Base-by-base conservation (phyloP, 35 echinoderm and acorn worm species). In the Ophiothrix spiculata region DNA sequence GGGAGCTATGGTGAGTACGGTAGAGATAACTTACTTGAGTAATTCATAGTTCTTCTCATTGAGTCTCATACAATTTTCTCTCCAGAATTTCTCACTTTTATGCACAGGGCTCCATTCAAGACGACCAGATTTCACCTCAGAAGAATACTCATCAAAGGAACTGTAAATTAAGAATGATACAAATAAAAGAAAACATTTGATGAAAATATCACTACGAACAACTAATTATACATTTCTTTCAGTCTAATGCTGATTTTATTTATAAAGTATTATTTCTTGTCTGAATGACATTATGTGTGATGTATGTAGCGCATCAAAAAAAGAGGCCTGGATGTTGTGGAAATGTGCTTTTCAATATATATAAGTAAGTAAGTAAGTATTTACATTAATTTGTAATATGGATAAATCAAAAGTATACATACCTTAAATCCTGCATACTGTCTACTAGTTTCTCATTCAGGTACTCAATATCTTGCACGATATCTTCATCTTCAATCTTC, bases 1-100 rank as follows among this genome's bases (percentile, higher is more conserved):
- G n/a, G n/a, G n/a, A n/a, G n/a, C n/a, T n/a, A n/a, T n/a, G n/a
- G n/a, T n/a, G n/a, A n/a, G n/a, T n/a, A n/a, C n/a, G n/a, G n/a
- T n/a, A n/a, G n/a, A n/a, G n/a, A n/a, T n/a, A n/a, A n/a, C 95
- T 91, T 87, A 99, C 96, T 99, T 99, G 63, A 99, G 89, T 56
- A 99, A 41, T 69, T 99, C 96, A 84, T 99, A 99, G 76, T 89
- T 99, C 84, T 99, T 99, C 80, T 99, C 96, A 86, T 99, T 99
- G 31, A 99, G 87, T 75, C 96, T 91, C 77, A 84, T 84, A 39
- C 92, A 86, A 75, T 99, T 99, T 64, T 99, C 96, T 80, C 96
- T 81, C 96, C 96, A 99, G 81, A 99, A 99, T 63, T 99, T 99
- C 46, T 99, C 96, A 88, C 96, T 99, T 75, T 94, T 94, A 83